These are phyloP conservation scores for Habropoda laboriosa DNA, from an alignment of 1,140 invertebrate genomes.

Conservation along the genomic window DNA sequence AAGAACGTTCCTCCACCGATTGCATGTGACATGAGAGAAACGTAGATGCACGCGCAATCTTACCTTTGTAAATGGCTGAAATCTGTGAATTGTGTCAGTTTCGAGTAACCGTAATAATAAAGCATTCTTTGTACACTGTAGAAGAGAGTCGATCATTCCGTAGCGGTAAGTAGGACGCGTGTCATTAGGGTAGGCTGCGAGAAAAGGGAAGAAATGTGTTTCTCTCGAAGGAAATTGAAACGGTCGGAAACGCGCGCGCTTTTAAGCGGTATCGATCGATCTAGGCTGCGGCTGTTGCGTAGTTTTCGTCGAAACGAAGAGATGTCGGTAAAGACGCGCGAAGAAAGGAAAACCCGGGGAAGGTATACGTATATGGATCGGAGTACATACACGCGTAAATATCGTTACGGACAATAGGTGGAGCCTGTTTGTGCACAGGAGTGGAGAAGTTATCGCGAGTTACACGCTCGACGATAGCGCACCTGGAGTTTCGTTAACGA, in stretches of 20 bases:
- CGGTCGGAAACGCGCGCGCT: too few species aligned
- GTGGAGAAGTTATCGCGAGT: neutral
- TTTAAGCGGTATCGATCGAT: neutral
- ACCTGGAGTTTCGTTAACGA: too few species aligned
- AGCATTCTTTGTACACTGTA: conserved; percentile 57
- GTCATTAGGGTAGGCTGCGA: neutral
- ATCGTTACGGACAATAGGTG: neutral
- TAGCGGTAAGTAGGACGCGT: neutral
- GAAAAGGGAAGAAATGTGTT: neutral
- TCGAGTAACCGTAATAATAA: conserved; percentile 53
- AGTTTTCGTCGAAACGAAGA: neutral
- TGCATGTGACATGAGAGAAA: neutral
- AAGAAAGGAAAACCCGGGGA: neutral
- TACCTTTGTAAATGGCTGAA: conserved; percentile 48
- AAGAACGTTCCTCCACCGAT: neutral
- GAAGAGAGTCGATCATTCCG: conserved; percentile 57
- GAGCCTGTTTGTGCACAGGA: neutral
- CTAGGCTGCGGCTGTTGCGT: conserved; percentile 19
- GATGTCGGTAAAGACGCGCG: conserved; percentile 24
- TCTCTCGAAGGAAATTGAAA: too few species aligned
- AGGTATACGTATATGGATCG: neutral
- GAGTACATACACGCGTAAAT: neutral
- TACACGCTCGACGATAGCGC: neutral
- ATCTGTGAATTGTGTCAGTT: conserved; percentile 54
- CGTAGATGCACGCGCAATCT: neutral